Evolutionary conservation across 2,797 vertebrate genomes (phyloP).

Genomic region (Sebastes iracundus): DNA sequence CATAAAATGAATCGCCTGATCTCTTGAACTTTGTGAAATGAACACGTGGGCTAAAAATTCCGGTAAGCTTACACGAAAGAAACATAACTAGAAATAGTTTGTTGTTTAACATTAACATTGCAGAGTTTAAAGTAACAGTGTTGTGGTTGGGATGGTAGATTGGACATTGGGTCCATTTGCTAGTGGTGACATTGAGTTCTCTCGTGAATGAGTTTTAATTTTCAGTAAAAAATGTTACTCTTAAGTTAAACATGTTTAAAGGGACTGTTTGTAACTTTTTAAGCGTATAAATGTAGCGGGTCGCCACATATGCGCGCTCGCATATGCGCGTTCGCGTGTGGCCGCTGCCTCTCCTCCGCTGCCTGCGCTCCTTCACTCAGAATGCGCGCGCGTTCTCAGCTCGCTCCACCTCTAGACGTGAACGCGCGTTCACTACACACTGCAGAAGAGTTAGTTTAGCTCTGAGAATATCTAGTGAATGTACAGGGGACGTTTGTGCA

Average conservation of each 20-base stretch:
- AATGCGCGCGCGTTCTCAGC: too few relatives aligned
- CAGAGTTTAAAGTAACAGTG: not conserved
- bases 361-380: too few relatives aligned
- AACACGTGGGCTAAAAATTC: not conserved
- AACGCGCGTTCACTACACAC: too few relatives aligned
- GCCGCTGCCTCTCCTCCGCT: too few relatives aligned
- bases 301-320: too few relatives aligned
- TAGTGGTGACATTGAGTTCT: not conserved
- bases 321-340: too few relatives aligned
- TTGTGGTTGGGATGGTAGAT: not conserved
- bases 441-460: too few relatives aligned
- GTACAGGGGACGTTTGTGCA: too few relatives aligned
- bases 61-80: not conserved
- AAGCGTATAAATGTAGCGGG: too few relatives aligned
- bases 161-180: not conserved
- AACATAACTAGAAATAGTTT: not conserved
- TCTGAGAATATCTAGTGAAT: too few relatives aligned
- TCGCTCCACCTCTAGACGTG: too few relatives aligned
- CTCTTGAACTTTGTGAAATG: not conserved
- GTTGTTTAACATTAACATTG: not conserved
- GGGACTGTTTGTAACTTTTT: too few relatives aligned
- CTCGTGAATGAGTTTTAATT: not conserved
- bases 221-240: not conserved
- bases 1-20: not conserved
- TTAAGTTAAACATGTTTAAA: not conserved